Conservation (phyloP, 1,140 invertebrate genomes). For the Sycophaga agraensis region DNA sequence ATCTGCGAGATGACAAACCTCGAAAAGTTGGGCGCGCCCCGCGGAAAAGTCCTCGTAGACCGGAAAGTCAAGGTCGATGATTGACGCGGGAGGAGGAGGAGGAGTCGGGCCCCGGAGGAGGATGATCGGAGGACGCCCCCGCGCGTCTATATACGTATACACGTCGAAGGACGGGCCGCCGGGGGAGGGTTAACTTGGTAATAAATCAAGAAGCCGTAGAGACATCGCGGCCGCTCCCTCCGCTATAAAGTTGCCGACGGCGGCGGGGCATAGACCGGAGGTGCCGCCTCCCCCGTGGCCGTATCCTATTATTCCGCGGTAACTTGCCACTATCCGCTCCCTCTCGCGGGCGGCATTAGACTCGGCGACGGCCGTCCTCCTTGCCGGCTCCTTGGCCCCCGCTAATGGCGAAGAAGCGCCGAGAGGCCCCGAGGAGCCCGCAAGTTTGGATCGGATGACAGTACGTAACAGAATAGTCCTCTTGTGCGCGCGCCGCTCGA, state of each 20-base stretch:
- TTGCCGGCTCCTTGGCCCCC: slow-evolving; percentile 33
- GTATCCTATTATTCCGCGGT: slow-evolving; percentile 50
- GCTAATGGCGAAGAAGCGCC: slow-evolving; percentile 39
- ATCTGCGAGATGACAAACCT: too few relatives aligned
- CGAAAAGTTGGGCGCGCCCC: too few relatives aligned
- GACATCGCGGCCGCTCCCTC: slow-evolving; percentile 35
- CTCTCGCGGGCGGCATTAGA: background rate
- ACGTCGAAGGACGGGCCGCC: slow-evolving; percentile 44
- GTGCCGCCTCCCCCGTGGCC: slow-evolving; percentile 6
- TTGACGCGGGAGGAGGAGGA: too few relatives aligned
- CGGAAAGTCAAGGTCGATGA: too few relatives aligned
- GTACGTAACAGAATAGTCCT: slow-evolving; percentile 54
- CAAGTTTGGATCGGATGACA: slow-evolving; percentile 56
- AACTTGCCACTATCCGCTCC: background rate
- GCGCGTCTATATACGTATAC: slow-evolving; percentile 16
- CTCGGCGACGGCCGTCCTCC: slow-evolving; percentile 30
- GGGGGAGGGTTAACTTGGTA: slow-evolving; percentile 48
- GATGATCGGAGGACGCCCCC: too few relatives aligned
- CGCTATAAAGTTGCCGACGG: slow-evolving; percentile 50
- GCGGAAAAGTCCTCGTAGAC: too few relatives aligned
- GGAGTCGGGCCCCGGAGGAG: background rate
- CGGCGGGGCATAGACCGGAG: slow-evolving; percentile 38
- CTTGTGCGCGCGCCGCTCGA: slow-evolving; percentile 30
- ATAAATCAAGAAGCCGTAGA: slow-evolving; percentile 56
- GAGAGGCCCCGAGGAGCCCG: slow-evolving; percentile 47